Percentiles rank a stretch among this genome's conserved stretches.
Evolutionary conservation across 2,797 vertebrate genomes (phyloP).

Genomic region (Galago senegalensis): DNA sequence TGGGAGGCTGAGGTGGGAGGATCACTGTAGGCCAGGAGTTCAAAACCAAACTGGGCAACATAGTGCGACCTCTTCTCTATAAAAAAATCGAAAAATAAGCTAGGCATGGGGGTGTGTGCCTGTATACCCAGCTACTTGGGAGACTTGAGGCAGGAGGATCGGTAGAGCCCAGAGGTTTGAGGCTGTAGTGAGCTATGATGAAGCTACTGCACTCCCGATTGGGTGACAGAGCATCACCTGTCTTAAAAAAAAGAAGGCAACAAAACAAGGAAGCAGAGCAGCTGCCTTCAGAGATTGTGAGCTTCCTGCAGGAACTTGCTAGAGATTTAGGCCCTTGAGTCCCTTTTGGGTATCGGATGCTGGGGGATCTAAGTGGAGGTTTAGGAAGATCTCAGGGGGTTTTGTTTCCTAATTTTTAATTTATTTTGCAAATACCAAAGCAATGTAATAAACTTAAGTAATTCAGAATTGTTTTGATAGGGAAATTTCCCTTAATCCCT

Average conservation of each 20-base stretch:
- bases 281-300: background rate
- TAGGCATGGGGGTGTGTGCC: background rate
- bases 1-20: background rate
- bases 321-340: background rate
- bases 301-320: too few species aligned
- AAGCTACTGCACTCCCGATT: background rate
- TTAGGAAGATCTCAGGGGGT: background rate
- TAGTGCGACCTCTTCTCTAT: background rate
- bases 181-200: background rate
- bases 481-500: background rate
- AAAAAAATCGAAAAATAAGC: background rate
- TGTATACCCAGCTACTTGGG: background rate
- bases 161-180: background rate
- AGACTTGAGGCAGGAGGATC: background rate
- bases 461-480: background rate
- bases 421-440: conserved; percentile 61
- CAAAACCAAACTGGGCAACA: background rate
- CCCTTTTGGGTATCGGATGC: too few species aligned
- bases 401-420: conserved; percentile 4
- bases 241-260: background rate
- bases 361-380: background rate
- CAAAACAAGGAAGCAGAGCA: background rate
- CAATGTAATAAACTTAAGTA: background rate
- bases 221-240: background rate
- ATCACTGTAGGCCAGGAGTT: background rate